Evolutionary conservation across 2,888 invertebrate species (phyloP), one percentile per base, ranked within the genome.

Genomic region (Perithous albicinctus): DNA sequence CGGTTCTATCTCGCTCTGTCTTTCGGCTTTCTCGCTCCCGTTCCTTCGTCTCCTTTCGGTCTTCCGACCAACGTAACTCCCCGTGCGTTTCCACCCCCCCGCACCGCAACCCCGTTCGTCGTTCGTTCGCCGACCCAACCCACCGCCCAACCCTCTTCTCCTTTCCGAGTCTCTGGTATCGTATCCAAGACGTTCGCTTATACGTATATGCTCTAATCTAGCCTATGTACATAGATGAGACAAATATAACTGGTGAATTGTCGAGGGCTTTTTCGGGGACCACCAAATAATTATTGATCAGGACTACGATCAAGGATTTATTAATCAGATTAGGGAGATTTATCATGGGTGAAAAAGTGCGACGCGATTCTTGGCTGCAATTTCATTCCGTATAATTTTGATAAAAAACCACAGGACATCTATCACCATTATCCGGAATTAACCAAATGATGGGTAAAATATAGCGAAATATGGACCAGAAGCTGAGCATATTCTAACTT

Each of bases 101-200:
- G 72, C 83, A 82, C 80, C 78, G 64, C 75, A 81, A 79, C 81
- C 79, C 80, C 77, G 54, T 84, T 79, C 79, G 51, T 54, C 78
- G 77, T 75, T 84, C 85, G 87, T 86, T 88, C 86, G 86, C 84
- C 86, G 84, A 84, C 85, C 84, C 86, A 85, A 82, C 86, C 87
- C 86, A 82, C 77, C 85, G 83, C 85, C n/a, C 84, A 78, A 75
- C 83, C 83, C 85, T 84, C 79, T 81, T 76, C 81, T 85, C 85
- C 84, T 82, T 69, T 84, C 85, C 82, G 75, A 80, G 84, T 80
- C 88, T 88, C 88, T 86, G 86, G 88, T 89, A 89, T 90, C 89
- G 88, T 86, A 89, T 89, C 89, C 89, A 88, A 90, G 89, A 91
- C 87, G 86, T 86, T 89, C 83, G 78, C 67, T 32, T 77, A 77